These are phyloP conservation scores for Lordiphosa clarofinis DNA, from an alignment of 1,140 invertebrate species.

Conservation along the genomic window DNA sequence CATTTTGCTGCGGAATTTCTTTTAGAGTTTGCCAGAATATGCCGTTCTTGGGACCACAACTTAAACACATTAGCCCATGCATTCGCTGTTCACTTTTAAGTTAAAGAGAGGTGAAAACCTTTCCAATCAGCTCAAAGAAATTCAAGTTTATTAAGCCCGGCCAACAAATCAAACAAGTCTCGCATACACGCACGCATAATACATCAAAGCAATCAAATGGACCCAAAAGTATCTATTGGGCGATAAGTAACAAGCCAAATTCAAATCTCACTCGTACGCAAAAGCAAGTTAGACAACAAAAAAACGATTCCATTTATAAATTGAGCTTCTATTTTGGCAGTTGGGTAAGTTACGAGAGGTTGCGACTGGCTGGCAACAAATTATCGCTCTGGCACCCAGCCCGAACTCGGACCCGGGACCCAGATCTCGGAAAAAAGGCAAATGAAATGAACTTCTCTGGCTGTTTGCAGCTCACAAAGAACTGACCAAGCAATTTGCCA, in stretches of 20 bases:
- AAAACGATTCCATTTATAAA: constrained; percentile 54
- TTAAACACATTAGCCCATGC: constrained; percentile 54
- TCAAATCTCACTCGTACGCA: constrained; percentile 45
- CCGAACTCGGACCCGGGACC: constrained; percentile 7
- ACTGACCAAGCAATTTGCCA: constrained; percentile 54
- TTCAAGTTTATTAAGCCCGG: constrained; percentile 45
- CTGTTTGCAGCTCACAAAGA: constrained; percentile 46
- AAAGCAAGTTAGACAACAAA: background rate
- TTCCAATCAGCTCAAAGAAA: constrained; percentile 35
- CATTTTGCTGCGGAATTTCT: constrained; percentile 28
- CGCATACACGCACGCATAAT: constrained; percentile 16
- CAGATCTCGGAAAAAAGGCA: constrained; percentile 5
- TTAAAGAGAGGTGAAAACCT: constrained; percentile 2
- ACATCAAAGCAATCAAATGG: constrained; percentile 66
- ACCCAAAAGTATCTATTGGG: constrained; percentile 51
- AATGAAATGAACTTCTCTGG: constrained; percentile 14
- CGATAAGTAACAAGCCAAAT: constrained; percentile 53
- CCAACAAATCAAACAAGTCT: constrained; percentile 40
- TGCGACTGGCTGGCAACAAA: constrained; percentile 52
- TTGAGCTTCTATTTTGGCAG: constrained; percentile 47
- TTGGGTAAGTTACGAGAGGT: constrained; percentile 51
- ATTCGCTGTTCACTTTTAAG: constrained; percentile 14
- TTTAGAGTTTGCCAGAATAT: constrained; percentile 41
- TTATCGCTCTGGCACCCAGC: constrained; percentile 53
- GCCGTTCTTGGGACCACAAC: constrained; percentile 28